Base-by-base conservation (phyloP, 2,888 invertebrate species). In the Trachelus iudaicus region DNA sequence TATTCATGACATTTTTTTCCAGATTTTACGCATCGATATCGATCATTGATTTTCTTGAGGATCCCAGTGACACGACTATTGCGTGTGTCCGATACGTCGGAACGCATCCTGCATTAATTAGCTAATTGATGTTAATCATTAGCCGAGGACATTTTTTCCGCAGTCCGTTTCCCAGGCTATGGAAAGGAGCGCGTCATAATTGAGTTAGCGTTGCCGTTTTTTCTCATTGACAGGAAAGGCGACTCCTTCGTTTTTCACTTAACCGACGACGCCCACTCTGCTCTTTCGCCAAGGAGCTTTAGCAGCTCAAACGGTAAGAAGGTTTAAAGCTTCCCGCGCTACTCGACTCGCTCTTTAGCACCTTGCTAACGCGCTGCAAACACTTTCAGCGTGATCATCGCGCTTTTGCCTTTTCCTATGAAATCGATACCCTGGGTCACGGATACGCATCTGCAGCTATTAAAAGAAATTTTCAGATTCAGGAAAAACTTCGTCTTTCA, bases 121-220 rank as follows among this genome's bases (percentile, higher is more conserved):
- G 89, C 88, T 89, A 91, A 91, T 90, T 90, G 88, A 81, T 87
- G 90, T 89, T 91, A 91, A 91, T 90, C 88, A 88, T 79, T 85
- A 85, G 79, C 80, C 89, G 89, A 89, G 90, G 91, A 90, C 91
- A 87, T 88, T 89, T 90, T 90, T 90, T 86, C 84, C 78, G 68
- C 75, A 69, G 79, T 81, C 82, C 82, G 85, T 90, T 91, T 91
- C 90, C 91, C 91, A 90, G 89, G 89, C 88, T 81, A 82, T 82
- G 90, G 87, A 91, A 91, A 91, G 90, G 87, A 89, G 91, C 88
- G 86, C 89, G 89, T 91, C 91, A 91, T 91, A 91, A 91, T 91
- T 91, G 87, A 91, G 88, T 91, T 91, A 91, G 90, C 91, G 86
- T 86, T 81, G 80, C 34, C 71, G 71, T 71, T 33, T 34, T 34